A percentile compares a stretch with the other conserved stretches of the same genome.
phyloP scores from a whole-genome alignment of 1,140 invertebrate species.

The Diachasmimorpha longicaudata region DNA sequence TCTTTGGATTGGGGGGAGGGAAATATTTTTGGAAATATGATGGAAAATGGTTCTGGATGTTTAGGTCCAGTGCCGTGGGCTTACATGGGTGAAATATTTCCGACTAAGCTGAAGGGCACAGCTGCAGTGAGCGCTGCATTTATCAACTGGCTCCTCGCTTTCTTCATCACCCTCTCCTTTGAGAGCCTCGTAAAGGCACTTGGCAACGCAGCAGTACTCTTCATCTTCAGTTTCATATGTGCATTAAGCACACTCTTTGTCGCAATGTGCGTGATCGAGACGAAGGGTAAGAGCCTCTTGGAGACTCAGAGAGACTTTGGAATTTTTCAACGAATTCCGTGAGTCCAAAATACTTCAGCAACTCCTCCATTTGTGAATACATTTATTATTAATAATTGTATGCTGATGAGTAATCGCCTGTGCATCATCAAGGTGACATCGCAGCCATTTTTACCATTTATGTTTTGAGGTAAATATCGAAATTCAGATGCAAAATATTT shows the following conservation, averaged over 20 bases:
- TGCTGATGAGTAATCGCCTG: too few relatives aligned
- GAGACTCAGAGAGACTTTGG: conserved; percentile 63
- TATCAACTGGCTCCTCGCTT: conserved; percentile 74
- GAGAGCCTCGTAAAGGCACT: conserved; percentile 65
- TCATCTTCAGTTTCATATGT: conserved; percentile 72
- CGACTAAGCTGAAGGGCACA: conserved; percentile 70
- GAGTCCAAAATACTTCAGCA: background rate
- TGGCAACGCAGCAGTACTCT: conserved; percentile 68
- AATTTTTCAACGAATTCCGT: background rate
- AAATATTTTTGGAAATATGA: background rate
- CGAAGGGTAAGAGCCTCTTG: conserved; percentile 70
- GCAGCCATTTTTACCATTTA: too few relatives aligned
- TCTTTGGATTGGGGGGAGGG: too few relatives aligned
- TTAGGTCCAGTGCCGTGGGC: conserved; percentile 73
- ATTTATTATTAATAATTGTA: too few relatives aligned
- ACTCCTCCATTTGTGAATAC: background rate
- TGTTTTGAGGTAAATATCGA: too few relatives aligned
- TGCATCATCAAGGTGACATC: too few relatives aligned
- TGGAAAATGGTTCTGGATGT: background rate
- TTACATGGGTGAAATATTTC: conserved; percentile 70
- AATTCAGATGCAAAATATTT: too few relatives aligned
- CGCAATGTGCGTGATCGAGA: conserved; percentile 68
- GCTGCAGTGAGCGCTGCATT: conserved; percentile 70
- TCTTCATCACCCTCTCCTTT: conserved; percentile 72
- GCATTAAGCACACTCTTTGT: conserved; percentile 70